Evolutionary conservation across 2,797 vertebrate genomes (phyloP).

Genomic region (Lagodon rhomboides): DNA sequence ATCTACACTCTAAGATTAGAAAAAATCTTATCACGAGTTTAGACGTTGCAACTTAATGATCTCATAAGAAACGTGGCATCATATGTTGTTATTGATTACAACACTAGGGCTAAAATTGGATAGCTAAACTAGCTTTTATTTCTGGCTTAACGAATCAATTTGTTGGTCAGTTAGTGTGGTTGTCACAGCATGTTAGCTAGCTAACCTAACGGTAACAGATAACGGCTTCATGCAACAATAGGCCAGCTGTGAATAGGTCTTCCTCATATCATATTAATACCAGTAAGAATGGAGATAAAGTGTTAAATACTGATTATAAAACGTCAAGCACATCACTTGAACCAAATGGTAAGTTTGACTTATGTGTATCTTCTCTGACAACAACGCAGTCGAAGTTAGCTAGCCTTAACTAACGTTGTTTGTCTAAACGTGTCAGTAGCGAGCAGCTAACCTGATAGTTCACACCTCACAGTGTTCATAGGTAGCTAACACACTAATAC

Average conservation of each 20-base stretch:
- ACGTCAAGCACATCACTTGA: not conserved
- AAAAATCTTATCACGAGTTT: not conserved
- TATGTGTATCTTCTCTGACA: not conserved
- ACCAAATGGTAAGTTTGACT: not conserved
- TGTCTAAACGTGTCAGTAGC: not conserved
- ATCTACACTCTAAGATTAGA: not conserved
- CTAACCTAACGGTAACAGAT: not conserved
- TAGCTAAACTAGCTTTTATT: not conserved
- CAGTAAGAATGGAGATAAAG: not conserved
- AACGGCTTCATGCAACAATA: not conserved
- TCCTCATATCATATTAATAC: conserved; percentile 9
- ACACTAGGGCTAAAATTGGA: not conserved
- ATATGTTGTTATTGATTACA: not conserved
- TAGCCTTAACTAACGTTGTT: not conserved
- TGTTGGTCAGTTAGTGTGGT: not conserved
- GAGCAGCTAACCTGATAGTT: not conserved
- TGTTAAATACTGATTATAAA: not conserved
- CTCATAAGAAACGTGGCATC: not conserved
- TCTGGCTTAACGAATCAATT: accelerated
- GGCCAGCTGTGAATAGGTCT: conserved; percentile 10
- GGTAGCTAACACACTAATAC: not conserved
- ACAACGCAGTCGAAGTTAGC: conserved; percentile 8
- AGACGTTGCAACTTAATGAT: not conserved
- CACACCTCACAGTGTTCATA: not conserved
- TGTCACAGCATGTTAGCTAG: not conserved